Evolutionary conservation across 2,113 vertebrate species (phyloP).

Genomic region (Gambusia affinis): DNA sequence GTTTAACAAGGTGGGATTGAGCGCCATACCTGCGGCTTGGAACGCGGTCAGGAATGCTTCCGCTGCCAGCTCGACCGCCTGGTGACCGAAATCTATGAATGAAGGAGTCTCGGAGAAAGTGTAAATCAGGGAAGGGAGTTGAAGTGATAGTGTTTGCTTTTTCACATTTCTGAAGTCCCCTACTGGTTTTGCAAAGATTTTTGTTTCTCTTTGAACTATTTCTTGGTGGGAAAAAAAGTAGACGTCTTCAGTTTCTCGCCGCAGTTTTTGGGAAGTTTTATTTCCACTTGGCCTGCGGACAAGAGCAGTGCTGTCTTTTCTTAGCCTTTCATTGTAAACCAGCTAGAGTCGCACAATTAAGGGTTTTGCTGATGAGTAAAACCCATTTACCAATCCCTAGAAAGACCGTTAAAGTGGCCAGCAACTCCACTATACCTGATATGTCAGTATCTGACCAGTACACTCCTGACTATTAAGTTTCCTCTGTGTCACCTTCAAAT

Average conservation of each 20-base stretch:
- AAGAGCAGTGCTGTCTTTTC: not conserved
- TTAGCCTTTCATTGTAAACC: not conserved
- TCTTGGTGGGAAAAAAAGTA: not conserved
- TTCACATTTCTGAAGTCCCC: not conserved
- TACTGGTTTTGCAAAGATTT: not conserved
- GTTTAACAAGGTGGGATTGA: slow-evolving; percentile 67
- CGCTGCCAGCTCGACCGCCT: slow-evolving; percentile 29
- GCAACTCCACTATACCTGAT: no score
- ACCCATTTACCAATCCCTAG: no score
- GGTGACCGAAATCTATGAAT: slow-evolving; percentile 48
- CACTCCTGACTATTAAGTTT: not conserved
- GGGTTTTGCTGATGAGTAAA: no score
- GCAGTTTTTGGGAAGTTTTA: not conserved
- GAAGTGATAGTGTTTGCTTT: slow-evolving; percentile 4
- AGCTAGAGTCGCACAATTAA: no score
- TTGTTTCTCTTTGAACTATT: not conserved
- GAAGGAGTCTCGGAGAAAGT: slow-evolving; percentile 41
- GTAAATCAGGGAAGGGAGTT: not conserved
- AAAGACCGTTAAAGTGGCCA: no score
- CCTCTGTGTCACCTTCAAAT: slow-evolving; percentile 39
- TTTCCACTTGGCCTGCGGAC: not conserved
- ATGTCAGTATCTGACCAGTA: no score
- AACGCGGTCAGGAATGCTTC: slow-evolving; percentile 61
- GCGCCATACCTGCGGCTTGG: slow-evolving; percentile 58
- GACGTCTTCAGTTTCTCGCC: not conserved